Evolutionary conservation across 2,797 vertebrate genomes (phyloP).

Genomic region (Zalophus californianus): DNA sequence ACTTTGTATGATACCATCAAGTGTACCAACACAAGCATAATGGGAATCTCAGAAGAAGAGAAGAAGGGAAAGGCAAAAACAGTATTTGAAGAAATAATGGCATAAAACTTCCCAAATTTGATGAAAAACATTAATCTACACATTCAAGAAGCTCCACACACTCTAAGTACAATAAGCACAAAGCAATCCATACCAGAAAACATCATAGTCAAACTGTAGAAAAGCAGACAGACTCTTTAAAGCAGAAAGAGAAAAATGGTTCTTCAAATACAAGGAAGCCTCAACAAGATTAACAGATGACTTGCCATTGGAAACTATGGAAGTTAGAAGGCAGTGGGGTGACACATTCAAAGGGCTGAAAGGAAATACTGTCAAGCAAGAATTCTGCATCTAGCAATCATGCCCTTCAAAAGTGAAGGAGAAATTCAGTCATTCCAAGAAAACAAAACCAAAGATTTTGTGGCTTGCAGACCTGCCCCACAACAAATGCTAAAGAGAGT

Average conservation of each 20-base stretch:
- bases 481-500: neutral
- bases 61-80: neutral
- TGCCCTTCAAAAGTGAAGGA: neutral
- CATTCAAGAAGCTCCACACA: neutral
- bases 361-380: neutral
- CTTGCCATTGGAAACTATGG: neutral
- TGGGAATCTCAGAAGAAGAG: neutral
- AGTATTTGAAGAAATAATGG: neutral
- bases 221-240: neutral
- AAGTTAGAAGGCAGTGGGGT: neutral
- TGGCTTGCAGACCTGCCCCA: neutral
- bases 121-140: neutral
- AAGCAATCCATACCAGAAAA: neutral
- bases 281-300: neutral
- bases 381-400: neutral
- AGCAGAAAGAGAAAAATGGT: neutral
- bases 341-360: neutral
- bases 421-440: neutral
- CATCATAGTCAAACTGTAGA: conserved; percentile 19
- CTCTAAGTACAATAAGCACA: neutral
- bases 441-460: neutral
- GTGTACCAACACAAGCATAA: neutral
- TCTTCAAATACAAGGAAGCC: neutral
- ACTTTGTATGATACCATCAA: neutral
- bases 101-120: neutral